phyloP scores from a whole-genome alignment of 2,888 invertebrate species.

The Limnephilus marmoratus region DNA sequence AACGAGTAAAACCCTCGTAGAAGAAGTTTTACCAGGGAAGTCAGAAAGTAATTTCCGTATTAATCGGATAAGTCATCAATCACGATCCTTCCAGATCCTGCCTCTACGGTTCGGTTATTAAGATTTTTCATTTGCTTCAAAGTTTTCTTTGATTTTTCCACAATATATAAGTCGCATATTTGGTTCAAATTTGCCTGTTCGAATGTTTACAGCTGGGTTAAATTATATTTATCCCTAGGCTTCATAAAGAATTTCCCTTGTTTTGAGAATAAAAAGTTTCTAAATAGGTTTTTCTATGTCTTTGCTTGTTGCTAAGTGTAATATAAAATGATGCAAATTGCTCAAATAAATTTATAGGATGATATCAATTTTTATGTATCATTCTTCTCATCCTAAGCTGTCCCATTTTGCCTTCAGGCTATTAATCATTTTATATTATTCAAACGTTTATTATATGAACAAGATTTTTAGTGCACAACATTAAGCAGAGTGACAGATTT shows the following conservation, averaged over 20 bases:
- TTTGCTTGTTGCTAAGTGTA: neutral
- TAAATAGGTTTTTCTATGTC: neutral
- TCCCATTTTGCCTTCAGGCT: neutral
- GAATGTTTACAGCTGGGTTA: neutral
- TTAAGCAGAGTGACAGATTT: neutral
- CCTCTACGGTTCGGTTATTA: conserved; percentile 2
- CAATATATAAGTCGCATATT: neutral
- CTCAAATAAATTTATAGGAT: too few relatives aligned
- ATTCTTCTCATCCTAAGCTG: neutral
- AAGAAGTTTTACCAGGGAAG: neutral
- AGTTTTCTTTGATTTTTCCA: neutral
- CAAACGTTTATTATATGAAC: neutral
- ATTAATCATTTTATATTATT: neutral
- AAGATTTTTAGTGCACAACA: neutral
- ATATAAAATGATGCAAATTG: neutral
- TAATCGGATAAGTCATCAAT: conserved; percentile 2
- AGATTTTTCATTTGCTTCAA: neutral
- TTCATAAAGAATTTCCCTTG: neutral
- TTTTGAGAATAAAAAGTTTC: neutral
- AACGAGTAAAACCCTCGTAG: neutral
- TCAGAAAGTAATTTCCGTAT: neutral
- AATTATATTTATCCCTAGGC: neutral
- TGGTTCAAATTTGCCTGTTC: neutral
- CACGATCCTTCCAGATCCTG: neutral
- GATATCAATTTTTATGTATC: neutral